phyloP scores from a whole-genome alignment of 1,140 invertebrate genomes.

The Anadara kagoshimensis region DNA sequence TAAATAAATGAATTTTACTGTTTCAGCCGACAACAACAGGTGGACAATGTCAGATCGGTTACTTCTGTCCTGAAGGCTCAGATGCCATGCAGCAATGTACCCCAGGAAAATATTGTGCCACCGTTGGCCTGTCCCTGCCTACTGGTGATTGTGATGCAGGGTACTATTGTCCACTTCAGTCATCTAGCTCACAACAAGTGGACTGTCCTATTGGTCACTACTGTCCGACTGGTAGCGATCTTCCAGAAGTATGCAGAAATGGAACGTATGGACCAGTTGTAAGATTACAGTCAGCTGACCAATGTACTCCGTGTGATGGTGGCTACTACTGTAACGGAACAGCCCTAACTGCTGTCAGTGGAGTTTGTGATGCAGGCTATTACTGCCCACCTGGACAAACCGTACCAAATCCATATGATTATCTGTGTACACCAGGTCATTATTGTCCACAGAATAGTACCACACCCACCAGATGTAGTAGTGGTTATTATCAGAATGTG shows the following conservation, averaged over 20 bases:
- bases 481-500: conserved; percentile 63
- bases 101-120: conserved; percentile 65
- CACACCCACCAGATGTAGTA: conserved; percentile 55
- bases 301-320: conserved; percentile 64
- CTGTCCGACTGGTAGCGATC: conserved; percentile 60
- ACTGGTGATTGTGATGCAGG: conserved; percentile 61
- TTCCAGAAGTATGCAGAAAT: conserved; percentile 64
- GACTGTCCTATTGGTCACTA: conserved; percentile 66
- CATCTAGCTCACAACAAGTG: conserved; percentile 49
- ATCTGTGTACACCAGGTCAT: conserved; percentile 62
- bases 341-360: conserved; percentile 57
- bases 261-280: conserved; percentile 61
- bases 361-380: conserved; percentile 61
- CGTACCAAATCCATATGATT: conserved; percentile 62
- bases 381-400: conserved; percentile 70
- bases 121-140: conserved; percentile 51
- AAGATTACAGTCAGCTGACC: conserved; percentile 44
- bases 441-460: conserved; percentile 55
- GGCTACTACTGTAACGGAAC: conserved; percentile 70
- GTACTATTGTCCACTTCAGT: conserved; percentile 66
- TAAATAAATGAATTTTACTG: neutral
- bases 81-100: conserved; percentile 57
- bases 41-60: conserved; percentile 62
- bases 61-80: conserved; percentile 66
- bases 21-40: conserved; percentile 58